Base-by-base conservation (phyloP, 92 coral and sea anemone genomes). In the Epizoanthus illoricatus region DNA sequence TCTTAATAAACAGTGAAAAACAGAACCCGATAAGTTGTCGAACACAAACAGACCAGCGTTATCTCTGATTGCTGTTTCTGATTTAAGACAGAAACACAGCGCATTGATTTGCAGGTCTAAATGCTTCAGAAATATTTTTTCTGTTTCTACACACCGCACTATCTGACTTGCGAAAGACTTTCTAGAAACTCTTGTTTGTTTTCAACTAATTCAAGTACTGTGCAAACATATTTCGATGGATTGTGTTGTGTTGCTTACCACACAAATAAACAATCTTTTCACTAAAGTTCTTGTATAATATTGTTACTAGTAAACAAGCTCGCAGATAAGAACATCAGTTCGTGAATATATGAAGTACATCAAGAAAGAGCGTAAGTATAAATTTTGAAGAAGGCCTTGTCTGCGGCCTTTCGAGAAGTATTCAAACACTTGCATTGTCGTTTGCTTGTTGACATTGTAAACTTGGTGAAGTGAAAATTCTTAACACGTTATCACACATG, bases 231-330 rank as follows among this genome's bases (percentile, higher is more conserved):
- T 78, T 58, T 52, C 59, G 71, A 13, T 19, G 47, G n/a, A 78
- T 20, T 41, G 71, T 43, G 71, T 39, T 20, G 40, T 42, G 52
- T 23, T 40, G 65, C 63, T 19, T 59, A 63, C 39, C 59, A n/a
- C 71, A 78, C 23, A 78, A 78, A 78, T 63, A 78, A 63, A 78
- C 82, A 78, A 36, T 21, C 82, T 63, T 63, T 42, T 16, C 12
- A 63, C 16, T 61, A 63, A 40, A 20, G 43, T 40, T 11, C 82
- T 41, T 42, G 52, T 42, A 62, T 62, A 62, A 33, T 19, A 62
- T 20, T 40, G 19, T 23, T 62, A 52, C 52, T 42, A 19, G 16
- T 41, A 63, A 62, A 78, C 71, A 78, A 63, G 49, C 82, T 28
- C 19, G 10, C 67, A 72, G 62, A 62, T 39, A 40, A 16, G 33